These are phyloP conservation scores for Dendrocincla fuliginosa DNA, from an alignment of 2,797 vertebrate species.

Conservation along the genomic window DNA sequence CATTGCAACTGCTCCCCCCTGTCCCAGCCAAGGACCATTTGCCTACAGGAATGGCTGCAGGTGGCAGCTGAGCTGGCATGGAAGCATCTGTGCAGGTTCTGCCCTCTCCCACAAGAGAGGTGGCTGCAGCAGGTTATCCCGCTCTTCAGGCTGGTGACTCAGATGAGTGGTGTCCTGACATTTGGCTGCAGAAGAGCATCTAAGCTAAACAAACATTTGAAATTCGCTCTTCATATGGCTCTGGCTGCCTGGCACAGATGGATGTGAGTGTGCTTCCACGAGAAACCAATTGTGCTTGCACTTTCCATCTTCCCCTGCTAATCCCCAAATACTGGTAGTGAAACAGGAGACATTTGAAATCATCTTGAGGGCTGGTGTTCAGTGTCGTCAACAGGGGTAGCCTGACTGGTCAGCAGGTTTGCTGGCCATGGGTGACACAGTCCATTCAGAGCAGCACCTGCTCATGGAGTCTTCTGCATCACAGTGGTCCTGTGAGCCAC, in stretches of 20 bases:
- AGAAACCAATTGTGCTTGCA: neutral
- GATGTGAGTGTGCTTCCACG: neutral
- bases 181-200: neutral
- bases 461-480: neutral
- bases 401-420: neutral
- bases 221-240: neutral
- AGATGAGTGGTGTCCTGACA: neutral
- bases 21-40: neutral
- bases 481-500: neutral
- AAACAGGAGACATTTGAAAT: neutral
- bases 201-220: neutral
- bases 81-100: neutral
- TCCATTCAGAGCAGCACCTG: neutral
- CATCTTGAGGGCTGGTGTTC: neutral
- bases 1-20: neutral
- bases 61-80: neutral
- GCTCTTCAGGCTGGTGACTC: neutral
- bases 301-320: neutral
- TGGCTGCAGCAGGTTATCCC: neutral
- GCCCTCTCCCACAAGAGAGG: neutral
- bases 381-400: neutral
- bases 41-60: accelerated
- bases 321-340: neutral
- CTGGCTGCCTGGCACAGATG: neutral
- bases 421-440: neutral